Evolutionary conservation across 1,140 invertebrate genomes (phyloP).

Genomic region (Nasonia vitripennis): DNA sequence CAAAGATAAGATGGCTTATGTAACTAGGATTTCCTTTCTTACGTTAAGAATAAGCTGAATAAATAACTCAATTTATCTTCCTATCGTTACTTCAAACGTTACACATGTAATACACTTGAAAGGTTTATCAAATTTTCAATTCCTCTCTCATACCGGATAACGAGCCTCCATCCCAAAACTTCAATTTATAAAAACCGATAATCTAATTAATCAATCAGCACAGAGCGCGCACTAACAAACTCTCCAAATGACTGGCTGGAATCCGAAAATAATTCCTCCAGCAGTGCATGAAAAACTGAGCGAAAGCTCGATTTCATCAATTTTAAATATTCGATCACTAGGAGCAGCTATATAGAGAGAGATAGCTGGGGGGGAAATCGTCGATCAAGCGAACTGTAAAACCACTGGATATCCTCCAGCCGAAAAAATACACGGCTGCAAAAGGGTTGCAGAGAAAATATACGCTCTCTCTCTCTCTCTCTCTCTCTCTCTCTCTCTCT

Average conservation of each 20-base stretch:
- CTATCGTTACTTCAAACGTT: too few species aligned
- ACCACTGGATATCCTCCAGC: neutral
- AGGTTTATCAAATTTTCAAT: too few species aligned
- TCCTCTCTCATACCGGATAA: too few species aligned
- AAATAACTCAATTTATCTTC: too few species aligned
- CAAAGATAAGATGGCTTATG: too few species aligned
- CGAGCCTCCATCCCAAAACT: too few species aligned
- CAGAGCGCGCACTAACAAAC: neutral
- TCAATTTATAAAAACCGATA: too few species aligned
- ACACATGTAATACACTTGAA: too few species aligned
- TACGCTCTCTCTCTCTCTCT: neutral
- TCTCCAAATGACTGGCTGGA: neutral
- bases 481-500: neutral
- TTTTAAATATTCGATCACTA: slow-evolving; percentile 20
- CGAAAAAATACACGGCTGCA: neutral
- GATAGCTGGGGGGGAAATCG: neutral
- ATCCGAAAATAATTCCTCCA: slow-evolving; percentile 14
- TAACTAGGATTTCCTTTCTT: too few species aligned
- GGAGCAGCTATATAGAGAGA: neutral
- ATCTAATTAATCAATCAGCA: neutral
- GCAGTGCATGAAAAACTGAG: slow-evolving; percentile 6
- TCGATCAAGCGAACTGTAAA: slow-evolving; percentile 45
- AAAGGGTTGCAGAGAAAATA: slow-evolving; percentile 7
- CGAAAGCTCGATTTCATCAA: slow-evolving; percentile 22
- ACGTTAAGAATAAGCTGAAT: too few species aligned